Percentiles rank a stretch among this genome's conserved stretches.
These are phyloP conservation scores for Cynopterus brachyotis DNA, from an alignment of 2,113 vertebrate species.

Conservation along the genomic window DNA sequence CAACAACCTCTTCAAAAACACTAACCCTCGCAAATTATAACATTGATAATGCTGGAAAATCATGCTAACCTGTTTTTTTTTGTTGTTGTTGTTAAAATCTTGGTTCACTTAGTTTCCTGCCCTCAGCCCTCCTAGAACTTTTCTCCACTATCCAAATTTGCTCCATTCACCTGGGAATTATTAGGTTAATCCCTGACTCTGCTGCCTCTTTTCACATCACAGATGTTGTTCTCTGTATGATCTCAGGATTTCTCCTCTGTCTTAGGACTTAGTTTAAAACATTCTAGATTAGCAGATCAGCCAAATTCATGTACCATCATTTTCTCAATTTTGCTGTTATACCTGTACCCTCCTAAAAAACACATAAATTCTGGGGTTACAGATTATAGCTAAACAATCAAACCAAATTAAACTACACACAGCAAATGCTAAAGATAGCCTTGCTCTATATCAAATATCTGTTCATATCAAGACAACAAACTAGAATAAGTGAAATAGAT, in stretches of 20 bases:
- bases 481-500: constrained; percentile 4
- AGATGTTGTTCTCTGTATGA: neutral
- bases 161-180: neutral
- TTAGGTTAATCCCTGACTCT: neutral
- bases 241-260: neutral
- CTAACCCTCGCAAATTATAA: neutral
- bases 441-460: neutral
- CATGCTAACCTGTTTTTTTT: neutral
- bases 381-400: neutral
- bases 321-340: neutral
- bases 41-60: neutral
- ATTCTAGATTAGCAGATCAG: neutral
- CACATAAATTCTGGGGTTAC: neutral
- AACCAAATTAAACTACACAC: constrained; percentile 3
- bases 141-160: neutral
- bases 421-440: neutral
- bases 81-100: neutral
- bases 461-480: neutral
- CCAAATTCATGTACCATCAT: neutral
- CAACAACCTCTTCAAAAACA: neutral
- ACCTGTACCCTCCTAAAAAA: neutral
- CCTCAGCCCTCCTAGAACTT: neutral
- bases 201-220: neutral
- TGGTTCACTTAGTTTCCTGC: neutral
- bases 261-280: neutral